Base-by-base conservation (phyloP, 2,888 invertebrate genomes). In the Microchrysa polita region DNA sequence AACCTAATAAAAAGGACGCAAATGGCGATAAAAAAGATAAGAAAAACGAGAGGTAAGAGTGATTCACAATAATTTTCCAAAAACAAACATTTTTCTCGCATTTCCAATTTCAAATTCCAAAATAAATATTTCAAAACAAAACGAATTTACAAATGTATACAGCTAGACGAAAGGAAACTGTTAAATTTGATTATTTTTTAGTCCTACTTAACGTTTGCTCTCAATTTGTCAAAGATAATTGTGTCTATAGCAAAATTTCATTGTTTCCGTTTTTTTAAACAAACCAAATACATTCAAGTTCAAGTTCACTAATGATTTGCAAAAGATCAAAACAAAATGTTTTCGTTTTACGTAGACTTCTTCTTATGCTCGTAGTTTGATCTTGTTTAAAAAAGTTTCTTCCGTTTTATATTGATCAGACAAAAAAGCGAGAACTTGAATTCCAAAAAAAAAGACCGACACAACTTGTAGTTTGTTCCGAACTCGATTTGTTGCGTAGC, bases 41-140 rank as follows among this genome's bases (percentile, higher is more conserved):
- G 77, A 78, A 83, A 79, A 84, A 84, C 80, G 84, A 84, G 84
- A 85, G 84, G 84, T 85, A 85, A 85, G 85, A 82, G 69, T 80
- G 79, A 78, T 75, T 78, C 61, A 73, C 75, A 76, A 48, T 52
- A 34, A 34, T 59, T 73, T 67, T 34, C 65, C 67, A 78, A 76
- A 78, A 67, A 73, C 75, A 76, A 48, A 61, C n/a, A n/a, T 59
- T 73, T 67, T 34, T 73, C 67, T 72, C 53, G 27, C 2, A 60
- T 61, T n/a, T 52, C 71, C 22, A 67, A 59, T 75, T 59, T 53
- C 67, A 55, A n/a, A 48, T 23, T 48, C 14, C 23, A 67, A 67
- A 59, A 71, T 18, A 23, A 59, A 72, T 60, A 42, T 27, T 59
- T 34, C 27, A 34, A 34, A n/a, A 34, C 27, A 34, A 34, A 34